Evolutionary conservation across 1,140 invertebrate species (phyloP).

Genomic region (Ips typographus): DNA sequence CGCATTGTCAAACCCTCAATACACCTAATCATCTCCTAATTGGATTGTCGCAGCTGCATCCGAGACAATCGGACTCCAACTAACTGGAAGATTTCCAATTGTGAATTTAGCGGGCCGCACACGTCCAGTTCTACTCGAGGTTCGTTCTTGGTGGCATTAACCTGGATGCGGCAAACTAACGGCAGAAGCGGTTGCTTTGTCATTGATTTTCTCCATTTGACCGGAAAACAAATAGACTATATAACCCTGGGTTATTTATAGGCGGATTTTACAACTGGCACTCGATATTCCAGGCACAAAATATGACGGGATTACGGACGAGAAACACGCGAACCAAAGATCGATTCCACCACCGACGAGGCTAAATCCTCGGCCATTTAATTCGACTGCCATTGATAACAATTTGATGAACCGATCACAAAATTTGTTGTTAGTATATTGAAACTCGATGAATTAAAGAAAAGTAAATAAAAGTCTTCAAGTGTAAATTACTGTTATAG

Average conservation of each 20-base stretch:
- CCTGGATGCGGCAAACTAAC: too few relatives aligned
- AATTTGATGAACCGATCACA: too few relatives aligned
- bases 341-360: not conserved
- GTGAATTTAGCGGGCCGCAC: too few relatives aligned
- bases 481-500: too few relatives aligned
- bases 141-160: too few relatives aligned
- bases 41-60: slow-evolving; percentile 21
- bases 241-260: slow-evolving; percentile 2
- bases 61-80: slow-evolving; percentile 14
- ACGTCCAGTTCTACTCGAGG: too few relatives aligned
- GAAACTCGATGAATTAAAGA: too few relatives aligned
- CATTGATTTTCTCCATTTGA: slow-evolving; percentile 9
- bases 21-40: slow-evolving; percentile 30
- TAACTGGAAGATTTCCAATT: not conserved
- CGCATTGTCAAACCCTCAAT: slow-evolving; percentile 24
- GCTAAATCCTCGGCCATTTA: not conserved
- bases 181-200: too few relatives aligned
- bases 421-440: too few relatives aligned
- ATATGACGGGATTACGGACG: slow-evolving; percentile 1
- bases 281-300: slow-evolving; percentile 4
- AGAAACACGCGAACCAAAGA: not conserved
- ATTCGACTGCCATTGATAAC: not conserved
- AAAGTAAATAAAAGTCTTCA: too few relatives aligned
- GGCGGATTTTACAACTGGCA: slow-evolving; percentile 4
- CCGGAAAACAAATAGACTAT: slow-evolving; percentile 4